Conservation (phyloP, 2,888 invertebrate genomes). For the Calliopum simillimum region DNA sequence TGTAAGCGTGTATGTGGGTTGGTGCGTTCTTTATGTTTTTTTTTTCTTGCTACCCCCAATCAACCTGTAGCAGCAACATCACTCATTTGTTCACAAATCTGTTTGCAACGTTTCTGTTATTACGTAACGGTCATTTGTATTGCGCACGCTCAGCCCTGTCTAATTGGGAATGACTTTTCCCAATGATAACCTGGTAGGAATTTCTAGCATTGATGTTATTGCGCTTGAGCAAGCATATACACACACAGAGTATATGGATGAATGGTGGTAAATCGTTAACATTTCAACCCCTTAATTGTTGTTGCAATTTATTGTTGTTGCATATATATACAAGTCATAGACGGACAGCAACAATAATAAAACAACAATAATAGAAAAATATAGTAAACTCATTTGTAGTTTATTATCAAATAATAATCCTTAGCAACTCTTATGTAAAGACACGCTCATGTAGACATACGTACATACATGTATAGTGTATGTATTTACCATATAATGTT, state of each 20-base stretch:
- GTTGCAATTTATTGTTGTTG: neutral
- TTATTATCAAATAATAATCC: constrained; percentile 7
- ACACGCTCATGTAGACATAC: neutral
- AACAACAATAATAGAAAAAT: neutral
- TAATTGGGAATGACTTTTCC: constrained; percentile 14
- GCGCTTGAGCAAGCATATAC: constrained; percentile 18
- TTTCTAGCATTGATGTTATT: constrained; percentile 40
- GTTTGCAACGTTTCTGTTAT: constrained; percentile 47
- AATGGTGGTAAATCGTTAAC: neutral
- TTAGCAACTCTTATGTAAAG: neutral
- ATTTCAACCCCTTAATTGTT: constrained; percentile 17
- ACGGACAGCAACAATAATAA: neutral
- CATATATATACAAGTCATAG: neutral
- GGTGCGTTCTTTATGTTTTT: neutral
- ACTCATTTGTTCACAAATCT: constrained; percentile 33
- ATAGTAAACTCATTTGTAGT: constrained; percentile 14
- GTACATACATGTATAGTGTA: neutral
- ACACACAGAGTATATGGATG: neutral
- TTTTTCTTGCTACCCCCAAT: constrained; percentile 34
- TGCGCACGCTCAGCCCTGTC: constrained; percentile 52
- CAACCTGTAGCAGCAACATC: constrained; percentile 46
- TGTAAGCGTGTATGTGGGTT: neutral
- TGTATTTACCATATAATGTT: neutral
- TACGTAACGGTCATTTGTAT: constrained; percentile 46
- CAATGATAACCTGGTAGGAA: constrained; percentile 44